Base-by-base conservation (phyloP, 2,888 invertebrate genomes). In the Scelioninae gen. 2 region DNA sequence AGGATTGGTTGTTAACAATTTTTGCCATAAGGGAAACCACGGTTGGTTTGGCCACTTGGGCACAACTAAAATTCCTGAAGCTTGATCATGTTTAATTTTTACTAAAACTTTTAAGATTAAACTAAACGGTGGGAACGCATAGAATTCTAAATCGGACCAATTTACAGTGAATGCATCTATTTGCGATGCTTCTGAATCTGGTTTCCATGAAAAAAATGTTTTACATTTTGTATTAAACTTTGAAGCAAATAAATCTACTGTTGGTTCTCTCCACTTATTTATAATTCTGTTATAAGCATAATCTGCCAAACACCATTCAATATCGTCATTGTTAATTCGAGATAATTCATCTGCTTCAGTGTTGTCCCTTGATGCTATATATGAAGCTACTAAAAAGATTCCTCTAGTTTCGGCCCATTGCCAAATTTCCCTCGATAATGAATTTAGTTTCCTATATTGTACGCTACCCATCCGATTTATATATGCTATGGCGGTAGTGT, bases 11-110 rank as follows among this genome's bases (percentile, higher is more conserved):
- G 6, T 25, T 6, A 25, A 4, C 6, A 25, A 25, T 25, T 25
- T 6, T 6, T 25, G 3, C 3, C 3, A 6, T 4, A 25, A 4
- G 3, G 25, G 25, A 25, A 4, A 25, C 25, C 25, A 25, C 6
- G 25, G 25, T 25, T 25, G 81, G 1, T 68, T 68, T 25, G 73
- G 71, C 81, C 77, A 83, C 10, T 63, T 31, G 7, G 79, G 81
- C 4, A 80, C 79, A 1, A 82, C 79, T 9, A 83, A 41, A 33
- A 83, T 78, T 2, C 81, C 81, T 18, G 55, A 58, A 1, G 82
- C 79, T 50, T 73, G 74, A 22, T 84, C 80, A 0, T 33, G 35
- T 15, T 11, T 46, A 10, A 77, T 74, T 55, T 78, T 78, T 48
- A 31, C 28, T 6, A 75, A 10, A 1, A 25, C 25, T 25, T 25